Percentiles rank a stretch among this genome's conserved stretches.
Conservation (phyloP, 2,888 invertebrate species). For the Amphimallon solstitiale region DNA sequence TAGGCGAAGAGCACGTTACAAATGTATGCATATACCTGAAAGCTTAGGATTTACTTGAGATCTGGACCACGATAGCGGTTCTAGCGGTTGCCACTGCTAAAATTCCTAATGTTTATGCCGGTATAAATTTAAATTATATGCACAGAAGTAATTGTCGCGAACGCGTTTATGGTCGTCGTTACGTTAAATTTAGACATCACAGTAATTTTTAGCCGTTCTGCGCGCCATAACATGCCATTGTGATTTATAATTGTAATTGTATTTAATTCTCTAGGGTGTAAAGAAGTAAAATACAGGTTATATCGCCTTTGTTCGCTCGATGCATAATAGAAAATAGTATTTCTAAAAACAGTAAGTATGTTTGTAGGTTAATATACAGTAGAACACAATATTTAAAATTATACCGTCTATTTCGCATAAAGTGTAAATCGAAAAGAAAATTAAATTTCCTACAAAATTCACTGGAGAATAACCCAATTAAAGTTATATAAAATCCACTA, state of each 20-base stretch:
- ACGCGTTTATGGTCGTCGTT: neutral
- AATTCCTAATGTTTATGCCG: neutral
- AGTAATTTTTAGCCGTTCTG: neutral
- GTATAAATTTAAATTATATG: slow-evolving; percentile 2
- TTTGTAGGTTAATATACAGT: no score
- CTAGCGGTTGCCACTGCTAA: neutral
- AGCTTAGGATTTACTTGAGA: slow-evolving; percentile 21
- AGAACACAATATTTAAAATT: no score
- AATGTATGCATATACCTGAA: neutral
- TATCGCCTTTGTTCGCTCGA: no score
- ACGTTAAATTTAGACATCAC: neutral
- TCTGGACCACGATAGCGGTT: slow-evolving; percentile 27
- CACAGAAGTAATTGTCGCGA: neutral
- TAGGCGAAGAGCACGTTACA: no score
- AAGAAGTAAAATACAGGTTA: no score
- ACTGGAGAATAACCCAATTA: no score
- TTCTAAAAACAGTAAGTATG: no score
- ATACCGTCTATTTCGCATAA: no score
- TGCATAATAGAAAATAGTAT: no score
- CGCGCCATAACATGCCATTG: neutral
- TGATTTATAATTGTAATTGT: neutral
- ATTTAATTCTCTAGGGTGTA: neutral
- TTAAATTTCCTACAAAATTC: no score
- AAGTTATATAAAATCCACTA: no score
- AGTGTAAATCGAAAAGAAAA: no score